Evolutionary conservation across 2,797 vertebrate genomes (phyloP).

Genomic region (Propithecus deckenii): DNA sequence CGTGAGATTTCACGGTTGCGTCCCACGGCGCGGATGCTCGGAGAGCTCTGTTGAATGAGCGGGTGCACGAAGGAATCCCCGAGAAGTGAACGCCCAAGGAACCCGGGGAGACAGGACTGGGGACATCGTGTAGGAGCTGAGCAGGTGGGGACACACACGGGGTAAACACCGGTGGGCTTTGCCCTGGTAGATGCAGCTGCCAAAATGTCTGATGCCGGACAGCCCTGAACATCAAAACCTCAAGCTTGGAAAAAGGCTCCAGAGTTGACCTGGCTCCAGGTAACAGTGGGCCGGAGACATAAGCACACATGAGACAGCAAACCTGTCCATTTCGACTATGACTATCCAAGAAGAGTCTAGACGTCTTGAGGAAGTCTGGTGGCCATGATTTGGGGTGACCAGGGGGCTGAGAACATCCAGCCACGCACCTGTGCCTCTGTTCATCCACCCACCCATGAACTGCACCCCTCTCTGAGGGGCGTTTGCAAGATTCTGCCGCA

Average conservation of each 20-base stretch:
- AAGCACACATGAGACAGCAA: background rate
- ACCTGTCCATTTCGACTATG: background rate
- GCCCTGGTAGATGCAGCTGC: background rate
- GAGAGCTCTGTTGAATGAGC: too few species aligned
- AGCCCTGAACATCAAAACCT: background rate
- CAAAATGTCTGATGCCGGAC: too few species aligned
- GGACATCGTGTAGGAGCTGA: background rate
- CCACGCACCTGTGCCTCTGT: background rate
- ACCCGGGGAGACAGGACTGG: too few species aligned
- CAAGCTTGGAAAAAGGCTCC: too few species aligned
- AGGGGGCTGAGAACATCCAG: background rate
- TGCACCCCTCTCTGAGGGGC: background rate
- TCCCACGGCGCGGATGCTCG: background rate
- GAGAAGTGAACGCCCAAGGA: background rate
- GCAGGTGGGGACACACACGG: too few species aligned
- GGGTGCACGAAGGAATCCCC: rapidly evolving
- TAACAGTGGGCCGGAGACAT: rapidly evolving
- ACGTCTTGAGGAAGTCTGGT: background rate
- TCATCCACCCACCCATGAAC: background rate
- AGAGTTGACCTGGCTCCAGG: background rate
- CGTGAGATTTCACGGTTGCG: background rate
- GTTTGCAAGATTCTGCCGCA: background rate
- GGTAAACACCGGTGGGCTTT: too few species aligned
- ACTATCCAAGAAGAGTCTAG: background rate
- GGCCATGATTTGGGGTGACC: background rate